phyloP scores from a whole-genome alignment of 2,888 invertebrate genomes.

The Chaetogeoica ovagalla region DNA sequence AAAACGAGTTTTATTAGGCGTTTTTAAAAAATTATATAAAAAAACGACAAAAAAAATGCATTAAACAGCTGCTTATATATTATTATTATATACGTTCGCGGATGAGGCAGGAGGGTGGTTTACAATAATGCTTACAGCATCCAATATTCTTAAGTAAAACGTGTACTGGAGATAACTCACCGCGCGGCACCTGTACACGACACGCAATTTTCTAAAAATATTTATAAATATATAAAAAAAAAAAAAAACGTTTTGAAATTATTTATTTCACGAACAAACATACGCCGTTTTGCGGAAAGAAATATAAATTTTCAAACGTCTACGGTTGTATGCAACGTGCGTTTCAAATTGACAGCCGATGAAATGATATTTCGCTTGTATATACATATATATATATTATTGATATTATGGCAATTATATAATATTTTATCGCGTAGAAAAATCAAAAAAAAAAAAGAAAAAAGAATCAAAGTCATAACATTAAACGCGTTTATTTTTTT shows the following conservation, averaged over 20 bases:
- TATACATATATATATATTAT: too few species aligned
- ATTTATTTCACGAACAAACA: not conserved
- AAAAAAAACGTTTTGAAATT: not conserved
- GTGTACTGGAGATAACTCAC: not conserved
- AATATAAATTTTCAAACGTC: too few species aligned
- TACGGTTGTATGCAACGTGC: too few species aligned
- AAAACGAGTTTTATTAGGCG: not conserved
- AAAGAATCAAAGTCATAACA: too few species aligned
- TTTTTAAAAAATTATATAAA: not conserved
- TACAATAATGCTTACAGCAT: not conserved
- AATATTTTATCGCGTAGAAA: too few species aligned
- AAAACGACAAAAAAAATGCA: not conserved
- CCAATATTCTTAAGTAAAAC: conserved; percentile 38
- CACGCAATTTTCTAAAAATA: not conserved
- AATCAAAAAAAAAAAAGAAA: too few species aligned
- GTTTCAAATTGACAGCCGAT: too few species aligned
- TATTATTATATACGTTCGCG: not conserved
- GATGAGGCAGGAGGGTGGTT: not conserved
- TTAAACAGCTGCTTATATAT: not conserved
- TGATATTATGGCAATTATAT: too few species aligned
- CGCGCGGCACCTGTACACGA: not conserved
- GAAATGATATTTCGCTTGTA: too few species aligned
- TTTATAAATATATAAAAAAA: conserved; percentile 25
- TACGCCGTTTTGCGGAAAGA: too few species aligned
- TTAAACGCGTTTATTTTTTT: too few species aligned